These are phyloP conservation scores for Dromococcyx pavoninus DNA, from an alignment of 2,797 vertebrate species.

Conservation along the genomic window DNA sequence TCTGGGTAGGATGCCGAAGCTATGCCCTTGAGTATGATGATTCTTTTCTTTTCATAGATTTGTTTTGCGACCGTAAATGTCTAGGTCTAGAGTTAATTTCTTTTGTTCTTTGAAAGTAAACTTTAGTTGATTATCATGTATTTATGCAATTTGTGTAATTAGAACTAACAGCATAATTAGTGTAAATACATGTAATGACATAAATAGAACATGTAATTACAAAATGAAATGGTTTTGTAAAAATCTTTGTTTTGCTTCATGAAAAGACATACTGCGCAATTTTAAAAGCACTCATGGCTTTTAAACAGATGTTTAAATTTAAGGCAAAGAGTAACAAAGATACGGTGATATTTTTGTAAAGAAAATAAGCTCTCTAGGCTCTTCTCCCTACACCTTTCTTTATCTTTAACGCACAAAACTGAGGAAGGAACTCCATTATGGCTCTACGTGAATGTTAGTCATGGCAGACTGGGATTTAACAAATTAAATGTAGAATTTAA, in stretches of 20 bases:
- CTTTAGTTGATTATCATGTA: slow-evolving; percentile 60
- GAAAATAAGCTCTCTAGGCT: background rate
- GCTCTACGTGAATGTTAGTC: background rate
- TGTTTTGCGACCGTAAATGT: background rate
- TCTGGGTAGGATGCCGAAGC: background rate
- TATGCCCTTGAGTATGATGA: background rate
- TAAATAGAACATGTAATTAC: slow-evolving; percentile 68
- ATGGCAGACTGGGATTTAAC: background rate
- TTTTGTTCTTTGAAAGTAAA: slow-evolving; percentile 70
- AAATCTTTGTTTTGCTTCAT: slow-evolving; percentile 41
- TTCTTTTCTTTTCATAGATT: background rate
- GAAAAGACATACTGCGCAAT: background rate
- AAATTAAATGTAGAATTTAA: background rate
- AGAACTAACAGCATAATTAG: slow-evolving; percentile 70
- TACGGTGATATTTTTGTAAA: background rate
- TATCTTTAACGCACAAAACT: background rate
- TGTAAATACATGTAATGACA: slow-evolving; percentile 64
- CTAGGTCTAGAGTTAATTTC: slow-evolving; percentile 45
- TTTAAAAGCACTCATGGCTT: background rate
- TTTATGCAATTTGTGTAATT: slow-evolving; percentile 79
- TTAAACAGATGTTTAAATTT: background rate
- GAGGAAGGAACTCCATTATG: background rate
- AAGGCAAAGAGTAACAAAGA: background rate
- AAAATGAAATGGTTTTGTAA: slow-evolving; percentile 29
- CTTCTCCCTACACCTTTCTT: background rate